A percentile compares a stretch with the other conserved stretches of the same genome.
These are phyloP conservation scores for Amphiprion clarkii DNA, from an alignment of 2,797 vertebrate genomes.

Conservation along the genomic window DNA sequence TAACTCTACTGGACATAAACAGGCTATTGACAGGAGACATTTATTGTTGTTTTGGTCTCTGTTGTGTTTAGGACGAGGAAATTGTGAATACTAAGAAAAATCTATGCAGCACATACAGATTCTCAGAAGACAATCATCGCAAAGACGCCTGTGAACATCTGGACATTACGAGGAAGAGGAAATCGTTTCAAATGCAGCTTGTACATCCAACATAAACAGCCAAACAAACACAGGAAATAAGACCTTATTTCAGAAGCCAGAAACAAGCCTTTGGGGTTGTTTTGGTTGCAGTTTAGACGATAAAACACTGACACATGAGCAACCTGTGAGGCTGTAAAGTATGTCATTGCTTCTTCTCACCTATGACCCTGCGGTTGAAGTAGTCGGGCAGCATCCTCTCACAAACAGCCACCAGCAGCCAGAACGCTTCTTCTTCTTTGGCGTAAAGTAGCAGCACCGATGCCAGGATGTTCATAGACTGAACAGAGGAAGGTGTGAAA, in stretches of 20 bases:
- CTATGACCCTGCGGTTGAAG: constrained; percentile 96
- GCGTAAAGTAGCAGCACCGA: constrained; percentile 95
- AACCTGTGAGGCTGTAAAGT: not conserved
- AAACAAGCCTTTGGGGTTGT: constrained; percentile 17
- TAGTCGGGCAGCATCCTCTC: constrained; percentile 98
- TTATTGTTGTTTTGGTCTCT: not conserved
- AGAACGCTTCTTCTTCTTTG: constrained; percentile 97
- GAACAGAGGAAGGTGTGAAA: not conserved
- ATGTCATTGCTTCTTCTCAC: constrained; percentile 74
- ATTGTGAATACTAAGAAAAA: not conserved
- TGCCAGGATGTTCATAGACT: constrained; percentile 99
- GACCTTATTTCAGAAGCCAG: constrained; percentile 3
- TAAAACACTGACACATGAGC: too few relatives aligned
- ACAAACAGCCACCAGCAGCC: constrained; percentile 95
- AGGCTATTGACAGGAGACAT: not conserved
- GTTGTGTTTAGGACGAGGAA: fast-evolving
- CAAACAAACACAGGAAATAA: constrained; percentile 72
- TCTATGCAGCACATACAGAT: not conserved
- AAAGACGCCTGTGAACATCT: constrained; percentile 5
- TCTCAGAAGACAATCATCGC: constrained; percentile 17
- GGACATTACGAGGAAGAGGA: constrained; percentile 56
- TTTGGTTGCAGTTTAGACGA: not conserved
- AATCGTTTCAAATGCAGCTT: constrained; percentile 58
- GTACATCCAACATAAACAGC: constrained; percentile 50
- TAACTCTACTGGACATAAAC: not conserved